Evolutionary conservation across 2,888 invertebrate genomes (phyloP).

Genomic region (Thecophora atra): DNA sequence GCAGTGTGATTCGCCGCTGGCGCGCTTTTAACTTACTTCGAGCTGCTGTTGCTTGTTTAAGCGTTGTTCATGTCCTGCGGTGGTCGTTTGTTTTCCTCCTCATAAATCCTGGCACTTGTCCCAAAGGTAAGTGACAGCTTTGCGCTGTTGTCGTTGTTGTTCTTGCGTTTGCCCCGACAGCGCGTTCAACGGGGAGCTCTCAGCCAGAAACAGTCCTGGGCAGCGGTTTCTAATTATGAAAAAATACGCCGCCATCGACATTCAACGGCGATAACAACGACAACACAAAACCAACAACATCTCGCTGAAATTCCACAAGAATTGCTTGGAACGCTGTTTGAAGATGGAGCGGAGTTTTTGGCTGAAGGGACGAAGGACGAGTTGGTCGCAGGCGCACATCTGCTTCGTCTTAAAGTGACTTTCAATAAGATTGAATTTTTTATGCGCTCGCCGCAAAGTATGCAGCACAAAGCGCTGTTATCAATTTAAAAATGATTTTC

Average conservation of each 20-base stretch:
- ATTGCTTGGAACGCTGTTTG: background rate
- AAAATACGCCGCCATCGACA: conserved; percentile 36
- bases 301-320: conserved; percentile 9
- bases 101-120: conserved; percentile 60
- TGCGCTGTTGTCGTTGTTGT: conserved; percentile 20
- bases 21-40: conserved; percentile 28
- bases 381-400: conserved; percentile 45
- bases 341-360: background rate
- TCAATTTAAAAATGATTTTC: conserved; percentile 25
- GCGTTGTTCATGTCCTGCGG: conserved; percentile 61
- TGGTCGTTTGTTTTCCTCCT: conserved; percentile 62
- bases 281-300: conserved; percentile 6
- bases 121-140: conserved; percentile 59
- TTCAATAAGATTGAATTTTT: conserved; percentile 50
- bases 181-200: conserved; percentile 8
- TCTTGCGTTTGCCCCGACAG: conserved; percentile 4
- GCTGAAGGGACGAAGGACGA: background rate
- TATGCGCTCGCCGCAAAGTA: conserved; percentile 9
- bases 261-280: conserved; percentile 1
- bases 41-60: conserved; percentile 49
- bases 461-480: conserved; percentile 12
- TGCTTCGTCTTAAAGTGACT: conserved; percentile 54
- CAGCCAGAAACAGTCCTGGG: background rate
- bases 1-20: background rate
- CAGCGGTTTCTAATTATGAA: conserved; percentile 55